phyloP scores from a whole-genome alignment of 2,888 invertebrate species.

The Eupeodes latifasciatus region DNA sequence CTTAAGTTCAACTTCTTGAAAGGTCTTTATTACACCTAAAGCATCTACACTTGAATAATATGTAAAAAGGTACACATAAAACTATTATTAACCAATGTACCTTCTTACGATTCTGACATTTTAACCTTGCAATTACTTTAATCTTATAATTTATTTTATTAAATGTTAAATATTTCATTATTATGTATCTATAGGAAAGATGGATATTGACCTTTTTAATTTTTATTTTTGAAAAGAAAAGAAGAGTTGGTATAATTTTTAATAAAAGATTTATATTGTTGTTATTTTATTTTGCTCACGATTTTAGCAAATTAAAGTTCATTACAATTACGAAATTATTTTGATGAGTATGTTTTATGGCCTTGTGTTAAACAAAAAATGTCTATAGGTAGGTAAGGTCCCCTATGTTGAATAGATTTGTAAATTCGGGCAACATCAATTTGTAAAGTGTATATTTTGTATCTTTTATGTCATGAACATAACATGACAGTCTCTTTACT shows the following conservation, averaged over 20 bases:
- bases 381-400: not conserved
- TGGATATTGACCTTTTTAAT: slow-evolving; percentile 39
- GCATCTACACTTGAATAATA: not conserved
- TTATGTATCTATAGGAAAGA: not conserved
- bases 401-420: not conserved
- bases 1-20: slow-evolving; percentile 24
- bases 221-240: not conserved
- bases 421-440: slow-evolving; percentile 11
- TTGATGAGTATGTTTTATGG: slow-evolving; percentile 10
- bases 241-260: not conserved
- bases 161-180: slow-evolving; percentile 6
- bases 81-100: not conserved
- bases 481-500: not conserved
- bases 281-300: not conserved
- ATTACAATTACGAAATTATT: slow-evolving; percentile 47
- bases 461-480: not conserved
- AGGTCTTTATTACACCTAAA: not conserved
- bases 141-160: not conserved
- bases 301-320: slow-evolving; percentile 56
- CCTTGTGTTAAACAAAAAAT: slow-evolving; percentile 38
- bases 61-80: too few relatives aligned
- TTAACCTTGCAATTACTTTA: slow-evolving; percentile 1
- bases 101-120: not conserved
- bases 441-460: not conserved
- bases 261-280: not conserved